Evolutionary conservation across 2,113 vertebrate species (phyloP), one percentile per base, ranked within the genome.

Genomic region (Rhodinocichla rosea): DNA sequence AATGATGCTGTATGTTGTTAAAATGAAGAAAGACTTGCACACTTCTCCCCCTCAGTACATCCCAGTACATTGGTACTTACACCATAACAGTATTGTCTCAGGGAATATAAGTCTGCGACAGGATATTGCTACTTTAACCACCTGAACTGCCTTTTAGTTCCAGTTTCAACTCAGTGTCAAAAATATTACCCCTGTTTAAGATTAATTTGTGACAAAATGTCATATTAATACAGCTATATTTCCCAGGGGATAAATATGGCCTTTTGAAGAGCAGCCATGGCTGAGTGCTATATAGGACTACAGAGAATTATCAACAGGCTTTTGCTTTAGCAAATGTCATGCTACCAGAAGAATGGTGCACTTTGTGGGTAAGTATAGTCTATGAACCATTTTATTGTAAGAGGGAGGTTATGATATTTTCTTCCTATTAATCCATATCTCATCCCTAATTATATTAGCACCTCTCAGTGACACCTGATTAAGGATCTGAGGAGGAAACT

Each of bases 141-240:
- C 93, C 93, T 86, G 78, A 96, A 87, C 84, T 93, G 77, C 96
- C 78, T 96, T 96, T 97, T 89, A 85, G 87, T 93, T 92, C 84
- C 95, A 82, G 89, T 95, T 94, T 92, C 92, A 81, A 95, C 82
- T 80, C 55, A 1, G 80, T 81, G 90, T 95, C 96, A 96, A 90
- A 97, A 91, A 97, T 94, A 92, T 90, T 95, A 84, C 91, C 87
- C 95, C 91, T 81, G 42, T 92, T 92, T 92, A 89, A 97, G 90
- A 96, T 89, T 97, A 89, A 96, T 95, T 95, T 96, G 94, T 96
- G 96, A 95, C 93, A 95, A 94, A 97, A 96, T 91, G 90, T 97
- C 95, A 83, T 95, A 94, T 97, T 97, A 95, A 97, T 96, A 97
- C 90, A 95, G 94, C 96, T 95, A 84, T 90, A 95, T 94, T 94